Evolutionary conservation across 64 coral and sea anemone species (phyloP), one percentile per base, ranked within the genome.

Genomic region (Platygyra sinensis): DNA sequence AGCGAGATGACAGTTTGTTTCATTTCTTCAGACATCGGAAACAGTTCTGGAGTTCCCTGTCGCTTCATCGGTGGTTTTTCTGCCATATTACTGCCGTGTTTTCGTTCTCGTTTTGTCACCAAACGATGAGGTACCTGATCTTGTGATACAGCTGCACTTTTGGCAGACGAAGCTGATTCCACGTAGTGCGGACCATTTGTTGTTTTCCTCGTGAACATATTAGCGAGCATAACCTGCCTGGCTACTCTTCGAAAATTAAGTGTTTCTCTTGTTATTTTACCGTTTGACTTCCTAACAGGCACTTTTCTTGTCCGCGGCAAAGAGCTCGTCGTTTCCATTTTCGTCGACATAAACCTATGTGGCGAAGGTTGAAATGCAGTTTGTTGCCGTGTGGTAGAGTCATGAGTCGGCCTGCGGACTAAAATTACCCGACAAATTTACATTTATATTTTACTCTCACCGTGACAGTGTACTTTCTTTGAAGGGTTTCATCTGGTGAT

Each of bases 11-110:
- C 32, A 50, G 81, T 85, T 69, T 85, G 62, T 71, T 52, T 85
- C 81, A 85, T 85, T 85, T 85, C 81, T 12, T 85, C 81, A 42
- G 81, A 85, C 81, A 85, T 85, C 2, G 81, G 81, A 42, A 85
- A 85, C 12, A 85, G 32, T 24, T 85, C 62, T 5, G 81, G 81
- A 22, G 81, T 85, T 49, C 81, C 81, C 49, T 24, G 62, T 69
- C 81, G 32, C 16, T 52, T 67, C 12, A 71, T 39, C 33, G 80
- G 31, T 51, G 81, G 81, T 10, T 72, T 69, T 61, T 67, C 60
- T 51, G 49, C 24, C 3, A 27, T 15, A 22, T 19, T 24, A 31
- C 25, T 24, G 11, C 6, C 36, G 16, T 80, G 55, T 42, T 69
- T 50, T 39, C 36, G 60, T 15, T 50, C 10, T 49, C 33, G 42